phyloP scores from a whole-genome alignment of 2,888 invertebrate genomes.

The Oscheius sp. region DNA sequence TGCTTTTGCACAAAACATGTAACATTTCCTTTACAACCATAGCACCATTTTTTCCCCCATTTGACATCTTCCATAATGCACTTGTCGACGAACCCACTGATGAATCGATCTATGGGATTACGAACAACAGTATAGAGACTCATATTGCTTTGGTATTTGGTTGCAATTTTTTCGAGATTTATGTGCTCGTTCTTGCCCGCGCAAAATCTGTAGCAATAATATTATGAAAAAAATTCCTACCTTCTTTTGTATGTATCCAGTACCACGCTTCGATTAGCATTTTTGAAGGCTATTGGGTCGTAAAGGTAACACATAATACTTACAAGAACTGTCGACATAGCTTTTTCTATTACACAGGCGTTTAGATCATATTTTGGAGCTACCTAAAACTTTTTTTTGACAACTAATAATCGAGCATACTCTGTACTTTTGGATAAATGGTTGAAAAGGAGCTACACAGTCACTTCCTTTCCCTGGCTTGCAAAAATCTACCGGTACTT shows the following conservation, averaged over 20 bases:
- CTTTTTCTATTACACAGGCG: constrained; percentile 54
- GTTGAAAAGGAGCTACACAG: constrained; percentile 9
- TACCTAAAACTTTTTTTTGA: constrained; percentile 22
- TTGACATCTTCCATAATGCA: constrained; percentile 31
- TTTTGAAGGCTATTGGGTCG: constrained; percentile 40
- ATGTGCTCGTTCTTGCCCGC: constrained; percentile 10
- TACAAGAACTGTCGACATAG: constrained; percentile 54
- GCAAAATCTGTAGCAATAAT: background rate
- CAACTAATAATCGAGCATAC: background rate
- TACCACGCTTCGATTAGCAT: constrained; percentile 35
- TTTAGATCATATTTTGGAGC: constrained; percentile 39
- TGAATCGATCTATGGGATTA: constrained; percentile 53
- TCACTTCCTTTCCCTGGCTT: constrained; percentile 7
- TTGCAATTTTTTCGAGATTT: background rate
- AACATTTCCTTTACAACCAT: constrained; percentile 48
- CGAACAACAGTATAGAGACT: constrained; percentile 45
- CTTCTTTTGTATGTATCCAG: background rate
- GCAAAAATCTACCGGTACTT: too few relatives aligned
- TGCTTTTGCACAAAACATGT: constrained; percentile 56
- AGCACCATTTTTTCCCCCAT: constrained; percentile 31
- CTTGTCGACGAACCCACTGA: constrained; percentile 55
- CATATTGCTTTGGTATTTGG: background rate
- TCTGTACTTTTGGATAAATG: constrained; percentile 6
- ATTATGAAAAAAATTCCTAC: background rate
- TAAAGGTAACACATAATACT: constrained; percentile 50